These are phyloP conservation scores for Halictus rubicundus DNA, from an alignment of 1,140 invertebrate genomes.

Conservation along the genomic window DNA sequence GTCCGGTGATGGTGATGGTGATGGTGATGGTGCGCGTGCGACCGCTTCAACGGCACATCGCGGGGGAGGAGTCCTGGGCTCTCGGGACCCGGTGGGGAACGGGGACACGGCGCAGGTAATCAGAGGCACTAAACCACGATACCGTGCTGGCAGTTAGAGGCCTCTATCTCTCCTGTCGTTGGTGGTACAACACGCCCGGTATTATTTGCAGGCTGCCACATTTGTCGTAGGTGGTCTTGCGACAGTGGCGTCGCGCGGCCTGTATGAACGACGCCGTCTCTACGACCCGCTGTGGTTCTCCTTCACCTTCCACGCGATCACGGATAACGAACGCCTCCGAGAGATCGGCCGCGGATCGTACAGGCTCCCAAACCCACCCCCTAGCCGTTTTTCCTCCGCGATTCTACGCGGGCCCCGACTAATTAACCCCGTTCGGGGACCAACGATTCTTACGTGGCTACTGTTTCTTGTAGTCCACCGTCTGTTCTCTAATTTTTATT, in stretches of 20 bases:
- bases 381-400: background rate
- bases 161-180: conserved; percentile 73
- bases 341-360: background rate
- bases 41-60: conserved; percentile 28
- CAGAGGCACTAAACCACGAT: conserved; percentile 79
- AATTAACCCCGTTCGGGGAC: no score
- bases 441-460: no score
- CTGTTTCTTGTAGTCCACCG: no score
- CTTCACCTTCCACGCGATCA: conserved; percentile 22
- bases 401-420: background rate
- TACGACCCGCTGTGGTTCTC: conserved; percentile 33
- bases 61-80: conserved; percentile 21
- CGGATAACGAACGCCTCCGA: conserved; percentile 16
- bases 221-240: conserved; percentile 78
- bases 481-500: no score
- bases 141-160: conserved; percentile 72
- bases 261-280: conserved; percentile 44
- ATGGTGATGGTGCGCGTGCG: conserved; percentile 28
- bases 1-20: no score
- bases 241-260: conserved; percentile 61
- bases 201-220: conserved; percentile 76
- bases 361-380: conserved; percentile 1
- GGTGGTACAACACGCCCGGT: conserved; percentile 69
- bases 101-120: conserved; percentile 64
- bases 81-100: background rate